Percentiles rank a stretch among this genome's conserved stretches.
Conservation (phyloP, 2,113 vertebrate genomes). For the Cebidichthys violaceus region DNA sequence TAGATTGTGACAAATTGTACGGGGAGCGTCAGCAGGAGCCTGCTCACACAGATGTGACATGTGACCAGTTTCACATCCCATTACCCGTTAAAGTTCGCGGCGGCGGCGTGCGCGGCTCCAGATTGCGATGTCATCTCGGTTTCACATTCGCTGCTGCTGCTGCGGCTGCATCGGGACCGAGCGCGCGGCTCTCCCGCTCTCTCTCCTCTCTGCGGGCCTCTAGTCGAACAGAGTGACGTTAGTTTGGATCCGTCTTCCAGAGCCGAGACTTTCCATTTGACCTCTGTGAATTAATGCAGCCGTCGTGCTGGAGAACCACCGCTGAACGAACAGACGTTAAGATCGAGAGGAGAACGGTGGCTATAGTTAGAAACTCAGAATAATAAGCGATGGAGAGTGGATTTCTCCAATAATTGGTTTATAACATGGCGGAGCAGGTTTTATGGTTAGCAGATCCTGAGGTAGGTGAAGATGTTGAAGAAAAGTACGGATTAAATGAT, state of each 20-base stretch:
- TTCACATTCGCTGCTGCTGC: constrained; percentile 34
- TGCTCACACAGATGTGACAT: constrained; percentile 64
- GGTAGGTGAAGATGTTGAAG: neutral
- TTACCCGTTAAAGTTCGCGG: constrained; percentile 49
- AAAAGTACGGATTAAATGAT: neutral
- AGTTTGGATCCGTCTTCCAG: constrained; percentile 46
- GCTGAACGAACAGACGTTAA: neutral
- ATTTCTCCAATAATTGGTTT: neutral
- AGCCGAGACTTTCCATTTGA: constrained; percentile 44
- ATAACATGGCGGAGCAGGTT: neutral
- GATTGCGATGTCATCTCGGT: constrained; percentile 59
- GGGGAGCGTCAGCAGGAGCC: constrained; percentile 38
- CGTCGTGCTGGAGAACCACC: constrained; percentile 14
- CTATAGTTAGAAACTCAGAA: constrained; percentile 7
- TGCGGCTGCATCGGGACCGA: constrained; percentile 37
- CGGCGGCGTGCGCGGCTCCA: constrained; percentile 19
- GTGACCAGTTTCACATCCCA: constrained; percentile 60
- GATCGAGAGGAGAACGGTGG: neutral
- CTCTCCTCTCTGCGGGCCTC: constrained; percentile 17
- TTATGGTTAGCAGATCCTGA: neutral
- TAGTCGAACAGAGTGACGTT: constrained; percentile 14
- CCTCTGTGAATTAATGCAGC: constrained; percentile 38
- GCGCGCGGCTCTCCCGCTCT: constrained; percentile 45
- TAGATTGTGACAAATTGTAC: constrained; percentile 60
- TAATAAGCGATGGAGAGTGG: neutral